A percentile compares a stretch with the other conserved stretches of the same genome.
Evolutionary conservation across 2,888 invertebrate genomes (phyloP).

Genomic region (Phoronis australis): DNA sequence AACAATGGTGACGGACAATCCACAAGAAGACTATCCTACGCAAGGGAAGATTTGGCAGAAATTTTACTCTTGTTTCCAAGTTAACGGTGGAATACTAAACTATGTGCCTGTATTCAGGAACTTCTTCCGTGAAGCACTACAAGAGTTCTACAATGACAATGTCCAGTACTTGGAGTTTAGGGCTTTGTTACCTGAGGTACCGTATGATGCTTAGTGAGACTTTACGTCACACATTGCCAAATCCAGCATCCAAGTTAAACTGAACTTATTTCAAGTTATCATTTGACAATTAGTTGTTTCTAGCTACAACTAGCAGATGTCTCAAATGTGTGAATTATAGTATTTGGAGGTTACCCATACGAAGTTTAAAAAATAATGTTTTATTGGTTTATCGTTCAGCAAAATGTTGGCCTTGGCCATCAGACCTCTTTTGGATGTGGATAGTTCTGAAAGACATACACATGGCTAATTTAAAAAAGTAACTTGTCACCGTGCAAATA

Average conservation of each 20-base stretch:
- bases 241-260: no score
- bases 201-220: slow-evolving; percentile 17
- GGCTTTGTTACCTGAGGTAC: slow-evolving; percentile 27
- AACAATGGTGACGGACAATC: slow-evolving; percentile 24
- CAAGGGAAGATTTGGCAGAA: slow-evolving; percentile 29
- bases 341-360: no score
- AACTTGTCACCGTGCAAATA: no score
- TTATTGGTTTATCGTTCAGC: no score
- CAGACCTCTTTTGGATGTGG: no score
- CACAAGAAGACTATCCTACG: slow-evolving; percentile 19
- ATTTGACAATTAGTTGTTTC: no score
- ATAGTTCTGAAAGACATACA: no score
- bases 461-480: no score
- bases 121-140: slow-evolving; percentile 32
- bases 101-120: slow-evolving; percentile 34
- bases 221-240: not conserved
- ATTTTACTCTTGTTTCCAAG: slow-evolving; percentile 26
- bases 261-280: not conserved
- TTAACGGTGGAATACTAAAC: slow-evolving; percentile 29
- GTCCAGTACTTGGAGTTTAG: slow-evolving; percentile 45
- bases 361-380: no score
- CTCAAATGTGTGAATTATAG: no score
- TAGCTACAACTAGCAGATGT: no score
- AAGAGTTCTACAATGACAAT: slow-evolving; percentile 34
- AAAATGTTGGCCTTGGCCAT: no score